A percentile compares a stretch with the other conserved stretches of the same genome.
These are phyloP conservation scores for Crypturellus undulatus DNA, from an alignment of 2,113 vertebrate genomes.

Conservation along the genomic window DNA sequence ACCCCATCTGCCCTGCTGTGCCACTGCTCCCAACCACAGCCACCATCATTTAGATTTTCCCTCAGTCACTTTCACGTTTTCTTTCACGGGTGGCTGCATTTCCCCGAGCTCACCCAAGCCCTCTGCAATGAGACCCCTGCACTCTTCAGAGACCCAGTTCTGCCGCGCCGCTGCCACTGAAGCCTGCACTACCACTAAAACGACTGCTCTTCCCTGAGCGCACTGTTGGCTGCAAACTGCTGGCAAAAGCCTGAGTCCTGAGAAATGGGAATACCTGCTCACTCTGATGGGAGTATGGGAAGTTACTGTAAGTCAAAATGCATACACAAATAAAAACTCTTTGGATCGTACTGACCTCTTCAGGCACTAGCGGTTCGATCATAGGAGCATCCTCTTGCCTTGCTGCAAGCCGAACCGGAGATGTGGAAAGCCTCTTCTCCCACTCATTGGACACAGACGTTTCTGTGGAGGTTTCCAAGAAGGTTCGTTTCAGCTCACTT, in stretches of 20 bases:
- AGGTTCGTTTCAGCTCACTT: slow-evolving; percentile 94
- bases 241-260: background rate
- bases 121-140: background rate
- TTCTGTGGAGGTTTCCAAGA: slow-evolving; percentile 87
- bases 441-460: slow-evolving; percentile 85
- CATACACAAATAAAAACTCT: slow-evolving; percentile 26
- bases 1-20: background rate
- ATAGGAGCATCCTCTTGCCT: slow-evolving; percentile 87
- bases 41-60: slow-evolving; percentile 14
- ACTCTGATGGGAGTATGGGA: background rate
- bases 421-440: slow-evolving; percentile 92
- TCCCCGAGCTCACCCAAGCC: background rate
- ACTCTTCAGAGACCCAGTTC: slow-evolving; percentile 6
- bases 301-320: background rate
- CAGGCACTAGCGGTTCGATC: slow-evolving; percentile 91
- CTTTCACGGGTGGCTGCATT: background rate
- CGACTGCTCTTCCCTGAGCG: background rate
- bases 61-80: slow-evolving; percentile 23
- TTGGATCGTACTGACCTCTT: slow-evolving; percentile 87
- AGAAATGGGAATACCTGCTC: background rate
- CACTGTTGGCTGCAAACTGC: background rate
- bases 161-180: background rate
- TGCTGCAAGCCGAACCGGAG: slow-evolving; percentile 83
- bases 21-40: background rate
- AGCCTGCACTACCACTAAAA: background rate